phyloP scores from a whole-genome alignment of 2,113 vertebrate genomes.

The Pantherophis guttatus region DNA sequence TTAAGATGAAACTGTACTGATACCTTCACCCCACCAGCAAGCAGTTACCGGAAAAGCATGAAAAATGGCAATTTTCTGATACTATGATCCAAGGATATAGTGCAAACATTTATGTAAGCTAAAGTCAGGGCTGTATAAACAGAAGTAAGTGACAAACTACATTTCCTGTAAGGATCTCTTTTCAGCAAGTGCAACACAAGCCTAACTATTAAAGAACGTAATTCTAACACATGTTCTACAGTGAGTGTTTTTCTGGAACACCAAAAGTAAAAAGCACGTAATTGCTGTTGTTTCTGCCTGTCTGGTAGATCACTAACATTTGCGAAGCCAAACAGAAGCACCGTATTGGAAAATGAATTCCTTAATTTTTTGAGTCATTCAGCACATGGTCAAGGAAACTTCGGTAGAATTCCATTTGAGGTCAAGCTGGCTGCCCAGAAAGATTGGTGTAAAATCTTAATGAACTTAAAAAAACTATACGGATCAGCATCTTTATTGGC shows the following conservation, averaged over 20 bases:
- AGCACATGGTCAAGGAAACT: not conserved
- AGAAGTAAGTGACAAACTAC: not conserved
- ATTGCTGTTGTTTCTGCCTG: not conserved
- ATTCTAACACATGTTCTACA: not conserved
- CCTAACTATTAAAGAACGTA: not conserved
- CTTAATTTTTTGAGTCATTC: not conserved
- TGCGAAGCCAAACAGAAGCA: not conserved
- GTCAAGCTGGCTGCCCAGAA: not conserved
- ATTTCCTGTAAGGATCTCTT: not conserved
- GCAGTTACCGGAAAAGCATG: not conserved
- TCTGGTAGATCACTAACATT: not conserved
- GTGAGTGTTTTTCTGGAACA: not conserved
- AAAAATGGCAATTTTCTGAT: not conserved
- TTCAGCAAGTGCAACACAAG: not conserved
- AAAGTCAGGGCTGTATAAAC: not conserved
- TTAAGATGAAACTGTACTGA: not conserved
- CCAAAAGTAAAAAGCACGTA: not conserved
- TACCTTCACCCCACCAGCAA: not conserved
- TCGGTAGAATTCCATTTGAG: not conserved
- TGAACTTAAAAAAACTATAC: not conserved
- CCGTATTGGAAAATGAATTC: not conserved
- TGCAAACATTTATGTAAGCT: not conserved
- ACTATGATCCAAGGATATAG: not conserved
- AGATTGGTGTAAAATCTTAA: not conserved
- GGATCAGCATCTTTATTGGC: not conserved